phyloP scores from a whole-genome alignment of 2,888 invertebrate species.

The Amphipoea lucens region DNA sequence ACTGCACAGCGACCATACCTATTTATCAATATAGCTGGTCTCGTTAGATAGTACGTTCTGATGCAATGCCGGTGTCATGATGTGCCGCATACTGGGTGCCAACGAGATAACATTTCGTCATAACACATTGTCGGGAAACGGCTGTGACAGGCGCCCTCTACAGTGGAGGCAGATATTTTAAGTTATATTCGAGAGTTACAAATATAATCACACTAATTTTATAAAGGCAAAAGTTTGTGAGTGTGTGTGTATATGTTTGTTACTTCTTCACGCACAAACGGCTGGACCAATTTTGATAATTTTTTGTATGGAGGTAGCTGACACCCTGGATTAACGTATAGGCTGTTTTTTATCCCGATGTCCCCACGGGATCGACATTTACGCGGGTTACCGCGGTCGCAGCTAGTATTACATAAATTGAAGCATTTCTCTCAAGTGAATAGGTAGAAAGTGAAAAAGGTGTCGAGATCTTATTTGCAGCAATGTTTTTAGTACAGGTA shows the following conservation, averaged over 20 bases:
- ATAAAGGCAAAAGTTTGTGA: too few species aligned
- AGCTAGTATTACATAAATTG: neutral
- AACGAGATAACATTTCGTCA: slow-evolving; percentile 72
- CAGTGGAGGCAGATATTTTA: slow-evolving; percentile 47
- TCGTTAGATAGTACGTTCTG: slow-evolving; percentile 17
- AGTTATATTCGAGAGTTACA: neutral
- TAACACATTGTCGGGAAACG: slow-evolving; percentile 69
- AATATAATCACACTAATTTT: too few species aligned
- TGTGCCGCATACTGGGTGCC: slow-evolving; percentile 60
- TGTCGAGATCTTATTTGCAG: neutral
- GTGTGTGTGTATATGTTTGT: too few species aligned
- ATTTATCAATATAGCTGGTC: neutral
- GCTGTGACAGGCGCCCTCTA: slow-evolving; percentile 48
- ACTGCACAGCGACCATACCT: neutral
- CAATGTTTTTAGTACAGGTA: neutral
- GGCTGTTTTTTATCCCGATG: too few species aligned
- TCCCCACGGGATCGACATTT: too few species aligned
- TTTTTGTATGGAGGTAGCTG: too few species aligned
- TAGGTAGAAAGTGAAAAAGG: neutral
- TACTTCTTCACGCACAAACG: too few species aligned
- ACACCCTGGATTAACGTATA: too few species aligned
- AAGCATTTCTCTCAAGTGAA: neutral
- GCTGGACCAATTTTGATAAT: too few species aligned
- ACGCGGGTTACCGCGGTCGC: too few species aligned
- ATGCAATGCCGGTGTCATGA: slow-evolving; percentile 32